phyloP scores from a whole-genome alignment of 2,113 vertebrate genomes.

The Burhinus bistriatus region DNA sequence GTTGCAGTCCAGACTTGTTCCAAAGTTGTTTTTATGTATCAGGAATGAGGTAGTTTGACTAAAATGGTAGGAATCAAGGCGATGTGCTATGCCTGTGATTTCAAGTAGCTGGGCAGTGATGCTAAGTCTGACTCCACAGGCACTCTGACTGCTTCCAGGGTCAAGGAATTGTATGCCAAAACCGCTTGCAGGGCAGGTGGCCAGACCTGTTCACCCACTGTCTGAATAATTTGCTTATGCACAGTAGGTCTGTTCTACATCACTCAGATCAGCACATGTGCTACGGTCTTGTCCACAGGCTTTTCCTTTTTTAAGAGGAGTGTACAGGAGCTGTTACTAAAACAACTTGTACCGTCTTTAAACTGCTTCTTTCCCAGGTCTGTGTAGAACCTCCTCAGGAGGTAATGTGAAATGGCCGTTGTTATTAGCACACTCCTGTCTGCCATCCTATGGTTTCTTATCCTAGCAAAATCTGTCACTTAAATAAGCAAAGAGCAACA shows the following conservation, averaged over 20 bases:
- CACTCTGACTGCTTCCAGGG: background rate
- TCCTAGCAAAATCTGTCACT: background rate
- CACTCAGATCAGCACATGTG: background rate
- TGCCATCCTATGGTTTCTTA: background rate
- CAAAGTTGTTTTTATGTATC: background rate
- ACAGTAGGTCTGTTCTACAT: background rate
- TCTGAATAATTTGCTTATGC: background rate
- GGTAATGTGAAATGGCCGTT: background rate
- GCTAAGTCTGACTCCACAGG: background rate
- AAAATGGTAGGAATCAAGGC: background rate
- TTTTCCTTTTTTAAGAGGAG: background rate
- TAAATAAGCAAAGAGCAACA: background rate
- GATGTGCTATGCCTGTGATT: background rate
- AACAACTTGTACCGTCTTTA: background rate
- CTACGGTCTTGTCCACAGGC: background rate
- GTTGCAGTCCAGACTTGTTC: background rate
- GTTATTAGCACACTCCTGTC: background rate
- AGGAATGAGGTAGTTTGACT: background rate
- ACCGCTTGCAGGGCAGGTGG: background rate
- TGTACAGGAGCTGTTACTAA: background rate
- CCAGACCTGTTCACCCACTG: background rate
- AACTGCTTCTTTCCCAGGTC: background rate
- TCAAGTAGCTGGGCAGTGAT: background rate
- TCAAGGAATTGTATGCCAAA: background rate
- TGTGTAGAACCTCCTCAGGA: background rate